Percentiles rank a stretch among this genome's conserved stretches.
Conservation (phyloP, 92 coral and sea anemone species). For the Phenganax subtilis region DNA sequence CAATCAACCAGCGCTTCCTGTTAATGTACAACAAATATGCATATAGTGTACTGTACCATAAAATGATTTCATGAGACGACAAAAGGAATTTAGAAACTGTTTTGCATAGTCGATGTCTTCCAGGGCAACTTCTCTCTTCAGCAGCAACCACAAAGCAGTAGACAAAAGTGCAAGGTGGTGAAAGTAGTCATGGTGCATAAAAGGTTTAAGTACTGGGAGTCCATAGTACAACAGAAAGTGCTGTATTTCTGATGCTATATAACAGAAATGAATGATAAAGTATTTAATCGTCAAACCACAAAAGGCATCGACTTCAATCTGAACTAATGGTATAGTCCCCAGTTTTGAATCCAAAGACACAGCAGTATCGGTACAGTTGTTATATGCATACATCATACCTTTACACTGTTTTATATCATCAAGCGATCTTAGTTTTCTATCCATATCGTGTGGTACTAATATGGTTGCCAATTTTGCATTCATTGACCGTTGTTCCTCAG, state of each 20-base stretch:
- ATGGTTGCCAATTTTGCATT: conserved; percentile 39
- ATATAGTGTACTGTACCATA: conserved; percentile 38
- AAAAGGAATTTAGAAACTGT: conserved; percentile 42
- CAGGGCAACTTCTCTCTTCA: conserved; percentile 39
- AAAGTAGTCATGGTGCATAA: conserved; percentile 35
- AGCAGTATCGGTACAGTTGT: background rate
- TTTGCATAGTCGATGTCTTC: conserved; percentile 41
- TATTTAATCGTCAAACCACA: background rate
- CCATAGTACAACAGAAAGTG: conserved; percentile 57
- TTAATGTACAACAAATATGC: background rate
- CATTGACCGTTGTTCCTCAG: conserved; percentile 32
- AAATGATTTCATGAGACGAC: conserved; percentile 50
- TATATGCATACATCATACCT: conserved; percentile 31
- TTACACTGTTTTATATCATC: conserved; percentile 49
- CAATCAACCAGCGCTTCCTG: background rate
- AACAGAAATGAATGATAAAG: background rate
- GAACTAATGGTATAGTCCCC: background rate
- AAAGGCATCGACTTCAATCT: background rate
- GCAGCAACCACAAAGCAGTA: conserved; percentile 46
- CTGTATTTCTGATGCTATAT: conserved; percentile 55
- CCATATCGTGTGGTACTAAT: conserved; percentile 59
- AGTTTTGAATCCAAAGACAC: background rate
- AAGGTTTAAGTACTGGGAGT: conserved; percentile 48
- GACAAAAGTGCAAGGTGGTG: conserved; percentile 53
- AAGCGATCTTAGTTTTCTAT: conserved; percentile 53